Evolutionary conservation across 2,888 invertebrate species (phyloP), one percentile per base, ranked within the genome.

Genomic region (Diaprepes abbreviatus): DNA sequence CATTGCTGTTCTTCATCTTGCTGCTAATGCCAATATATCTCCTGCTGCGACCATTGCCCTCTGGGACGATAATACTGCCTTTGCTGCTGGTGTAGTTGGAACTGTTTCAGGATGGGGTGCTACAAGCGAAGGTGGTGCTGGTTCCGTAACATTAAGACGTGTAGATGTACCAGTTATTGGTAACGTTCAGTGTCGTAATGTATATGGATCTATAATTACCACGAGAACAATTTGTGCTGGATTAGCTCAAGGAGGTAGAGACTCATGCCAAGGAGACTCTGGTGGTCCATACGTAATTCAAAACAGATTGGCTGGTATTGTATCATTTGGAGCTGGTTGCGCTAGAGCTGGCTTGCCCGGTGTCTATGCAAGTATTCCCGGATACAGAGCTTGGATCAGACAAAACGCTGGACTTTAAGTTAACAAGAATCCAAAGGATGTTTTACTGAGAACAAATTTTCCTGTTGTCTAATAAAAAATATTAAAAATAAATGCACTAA

Each of bases 161-260:
- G 69, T 69, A 0, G 59, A 67, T 50, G 72, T 74, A 48, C 72
- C 72, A 60, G 59, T 73, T 17, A 60, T 74, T 3, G 19, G 24
- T 28, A 10, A 59, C 7, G 45, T 36, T 0, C 14, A 40, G 4
- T 74, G 73, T 48, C 67, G 63, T 33, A 2, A n/a, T 6, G 62
- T 52, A 9, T 73, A 73, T 35, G 73, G 69, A 50, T 43, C 40
- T 10, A 21, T 60, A 1, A 69, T 74, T 52, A 69, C 58, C 21
- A 10, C 16, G 19, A 67, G 66, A 19, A 89, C 89, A 88, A 85
- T 89, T 77, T 89, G 89, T 76, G 89, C 88, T 0, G 89, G 89
- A 45, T 87, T 87, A 75, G 85, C 87, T 75, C 83, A 86, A 14
- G 85, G 86, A 3, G 87, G 88, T 48, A 87, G 88, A 55, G 75